Base-by-base conservation (phyloP, 1,140 invertebrate genomes). In the Drosophila obscura region DNA sequence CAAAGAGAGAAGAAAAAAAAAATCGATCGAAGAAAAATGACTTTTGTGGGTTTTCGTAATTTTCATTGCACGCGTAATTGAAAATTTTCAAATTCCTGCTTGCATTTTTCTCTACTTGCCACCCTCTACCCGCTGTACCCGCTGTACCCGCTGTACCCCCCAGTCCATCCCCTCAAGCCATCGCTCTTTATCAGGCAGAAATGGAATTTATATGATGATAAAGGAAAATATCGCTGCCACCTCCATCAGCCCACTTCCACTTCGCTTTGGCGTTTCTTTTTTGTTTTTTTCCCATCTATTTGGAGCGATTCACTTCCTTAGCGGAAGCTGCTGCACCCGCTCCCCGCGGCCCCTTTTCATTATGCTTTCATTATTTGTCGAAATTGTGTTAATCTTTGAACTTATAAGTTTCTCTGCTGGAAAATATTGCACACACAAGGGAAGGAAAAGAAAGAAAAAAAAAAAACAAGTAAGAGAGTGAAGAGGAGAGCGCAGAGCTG, bases 1-100 rank as follows among this genome's bases (percentile, higher is more conserved):
- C 45, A 31, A 58, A 48, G 56, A 28, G 41, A 16, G 19, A 19
- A 41, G 52, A 7, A 45, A 73, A 80, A 80, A 87, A 87, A 88
- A 88, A 88, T 88, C 83, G 83, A 88, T 88, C 83, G 35, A 88
- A 88, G 83, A 88, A 83, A 88, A 88, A 88, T 88, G 83, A 88
- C 83, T 88, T 88, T 88, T 88, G 83, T 88, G 83, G 80, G 83
- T 88, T 88, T 88, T 88, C 79, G 83, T 88, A 88, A 88, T 88
- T 88, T 88, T 88, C 83, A 88, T 88, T 88, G 83, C 83, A 88
- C 83, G 83, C 83, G 83, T 88, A 88, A 88, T 88, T 88, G 83
- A 88, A 77, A 85, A 88, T 88, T 88, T 88, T 88, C 83, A 88
- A 88, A 88, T 88, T 88, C 83, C 73, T 89, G 71, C 83, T 87